Evolutionary conservation across 2,888 invertebrate genomes (phyloP).

Genomic region (Aromia moschata): DNA sequence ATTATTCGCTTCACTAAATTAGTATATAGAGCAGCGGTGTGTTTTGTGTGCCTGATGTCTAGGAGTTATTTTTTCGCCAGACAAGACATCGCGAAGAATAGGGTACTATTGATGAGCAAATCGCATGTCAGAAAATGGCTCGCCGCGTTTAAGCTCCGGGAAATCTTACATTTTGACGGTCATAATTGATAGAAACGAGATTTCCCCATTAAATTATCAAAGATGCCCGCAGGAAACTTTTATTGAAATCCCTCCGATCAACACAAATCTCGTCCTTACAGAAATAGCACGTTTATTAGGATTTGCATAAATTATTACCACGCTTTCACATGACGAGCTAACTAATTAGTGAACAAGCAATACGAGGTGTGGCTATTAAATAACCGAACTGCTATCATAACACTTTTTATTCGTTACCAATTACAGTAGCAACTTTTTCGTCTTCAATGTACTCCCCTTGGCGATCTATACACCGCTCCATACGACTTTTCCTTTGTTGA

Average conservation of each 20-base stretch:
- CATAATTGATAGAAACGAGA: conserved; percentile 39
- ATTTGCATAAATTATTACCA: neutral
- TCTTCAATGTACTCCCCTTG: too few relatives aligned
- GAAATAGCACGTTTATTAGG: neutral
- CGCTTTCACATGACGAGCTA: too few relatives aligned
- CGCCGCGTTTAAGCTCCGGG: conserved; percentile 30
- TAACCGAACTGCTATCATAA: too few relatives aligned
- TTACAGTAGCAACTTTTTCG: too few relatives aligned
- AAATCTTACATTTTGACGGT: conserved; percentile 34
- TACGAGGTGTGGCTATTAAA: too few relatives aligned
- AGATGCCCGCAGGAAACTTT: conserved; percentile 31
- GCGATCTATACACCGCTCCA: too few relatives aligned
- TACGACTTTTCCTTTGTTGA: too few relatives aligned
- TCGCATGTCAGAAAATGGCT: conserved; percentile 36
- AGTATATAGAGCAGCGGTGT: neutral
- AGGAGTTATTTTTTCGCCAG: conserved; percentile 2
- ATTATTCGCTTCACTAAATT: neutral
- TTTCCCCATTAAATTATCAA: conserved; percentile 32
- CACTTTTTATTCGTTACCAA: too few relatives aligned
- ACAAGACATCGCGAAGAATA: conserved; percentile 24
- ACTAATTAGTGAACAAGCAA: too few relatives aligned
- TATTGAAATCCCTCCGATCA: conserved; percentile 16
- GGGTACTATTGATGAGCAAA: conserved; percentile 35
- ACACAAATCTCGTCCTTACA: neutral
- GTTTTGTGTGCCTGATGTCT: conserved; percentile 11